These are phyloP conservation scores for Choloepus didactylus DNA, from an alignment of 2,797 vertebrate species.

Conservation along the genomic window DNA sequence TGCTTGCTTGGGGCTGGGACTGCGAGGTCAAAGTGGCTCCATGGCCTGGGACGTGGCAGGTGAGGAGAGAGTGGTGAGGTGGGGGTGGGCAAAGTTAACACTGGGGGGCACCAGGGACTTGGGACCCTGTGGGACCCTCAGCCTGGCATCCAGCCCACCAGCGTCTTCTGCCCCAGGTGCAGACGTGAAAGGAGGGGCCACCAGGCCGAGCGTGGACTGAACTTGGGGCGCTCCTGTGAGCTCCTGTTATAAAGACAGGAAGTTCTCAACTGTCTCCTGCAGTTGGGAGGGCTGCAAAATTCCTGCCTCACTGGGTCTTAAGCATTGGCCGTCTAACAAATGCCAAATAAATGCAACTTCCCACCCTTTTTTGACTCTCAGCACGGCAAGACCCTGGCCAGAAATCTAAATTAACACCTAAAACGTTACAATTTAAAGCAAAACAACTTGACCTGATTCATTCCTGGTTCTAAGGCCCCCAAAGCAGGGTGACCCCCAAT, in stretches of 20 bases:
- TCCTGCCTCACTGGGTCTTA: neutral
- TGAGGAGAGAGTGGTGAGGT: neutral
- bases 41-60: neutral
- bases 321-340: neutral
- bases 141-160: neutral
- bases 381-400: neutral
- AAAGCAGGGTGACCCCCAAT: neutral
- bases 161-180: neutral
- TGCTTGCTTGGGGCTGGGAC: accelerated
- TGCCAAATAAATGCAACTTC: neutral
- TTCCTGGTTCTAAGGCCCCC: neutral
- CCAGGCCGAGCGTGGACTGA: neutral
- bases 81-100: neutral
- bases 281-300: neutral
- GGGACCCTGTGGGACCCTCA: neutral
- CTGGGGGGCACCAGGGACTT: neutral
- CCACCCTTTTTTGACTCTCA: neutral
- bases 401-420: neutral
- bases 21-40: neutral
- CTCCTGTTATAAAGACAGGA: neutral
- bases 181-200: accelerated
- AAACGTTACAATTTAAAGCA: neutral
- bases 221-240: accelerated
- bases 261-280: neutral
- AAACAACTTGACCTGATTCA: neutral